A percentile compares a stretch with the other conserved stretches of the same genome.
These are phyloP conservation scores for Amphiprion clarkii DNA, from an alignment of 2,797 vertebrate genomes.

Conservation along the genomic window DNA sequence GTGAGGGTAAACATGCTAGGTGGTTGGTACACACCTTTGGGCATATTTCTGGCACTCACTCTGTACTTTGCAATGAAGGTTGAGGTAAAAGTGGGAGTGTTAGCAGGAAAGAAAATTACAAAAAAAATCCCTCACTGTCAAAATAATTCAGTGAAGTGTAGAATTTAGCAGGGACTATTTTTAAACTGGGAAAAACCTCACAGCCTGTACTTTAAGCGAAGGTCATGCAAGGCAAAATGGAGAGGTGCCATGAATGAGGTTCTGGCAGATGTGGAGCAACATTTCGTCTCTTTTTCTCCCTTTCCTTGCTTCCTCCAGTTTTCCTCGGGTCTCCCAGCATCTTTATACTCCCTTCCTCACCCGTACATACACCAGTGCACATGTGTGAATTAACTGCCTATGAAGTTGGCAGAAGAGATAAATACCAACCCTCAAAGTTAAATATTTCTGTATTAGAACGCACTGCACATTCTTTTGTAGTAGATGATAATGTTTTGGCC, in stretches of 20 bases:
- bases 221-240: constrained; percentile 91
- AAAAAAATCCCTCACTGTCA: constrained; percentile 52
- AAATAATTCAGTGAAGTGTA: constrained; percentile 79
- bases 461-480: not conserved
- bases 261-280: constrained; percentile 80
- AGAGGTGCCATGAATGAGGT: constrained; percentile 85
- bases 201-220: constrained; percentile 83
- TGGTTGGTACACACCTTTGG: constrained; percentile 64
- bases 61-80: constrained; percentile 50
- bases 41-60: constrained; percentile 62
- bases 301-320: constrained; percentile 47
- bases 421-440: not conserved
- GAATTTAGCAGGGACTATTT: constrained; percentile 84
- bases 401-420: constrained; percentile 2
- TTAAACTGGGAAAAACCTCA: constrained; percentile 87
- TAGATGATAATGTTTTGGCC: not conserved
- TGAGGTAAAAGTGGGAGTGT: constrained; percentile 70
- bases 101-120: constrained; percentile 59
- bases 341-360: constrained; percentile 1
- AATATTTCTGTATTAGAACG: constrained; percentile 6
- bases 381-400: constrained; percentile 13
- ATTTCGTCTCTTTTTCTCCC: constrained; percentile 56
- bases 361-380: not conserved
- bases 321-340: constrained; percentile 31
- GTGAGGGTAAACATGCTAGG: constrained; percentile 52